phyloP scores from a whole-genome alignment of 2,113 vertebrate species.

The Cyprinodon brontotheroides region DNA sequence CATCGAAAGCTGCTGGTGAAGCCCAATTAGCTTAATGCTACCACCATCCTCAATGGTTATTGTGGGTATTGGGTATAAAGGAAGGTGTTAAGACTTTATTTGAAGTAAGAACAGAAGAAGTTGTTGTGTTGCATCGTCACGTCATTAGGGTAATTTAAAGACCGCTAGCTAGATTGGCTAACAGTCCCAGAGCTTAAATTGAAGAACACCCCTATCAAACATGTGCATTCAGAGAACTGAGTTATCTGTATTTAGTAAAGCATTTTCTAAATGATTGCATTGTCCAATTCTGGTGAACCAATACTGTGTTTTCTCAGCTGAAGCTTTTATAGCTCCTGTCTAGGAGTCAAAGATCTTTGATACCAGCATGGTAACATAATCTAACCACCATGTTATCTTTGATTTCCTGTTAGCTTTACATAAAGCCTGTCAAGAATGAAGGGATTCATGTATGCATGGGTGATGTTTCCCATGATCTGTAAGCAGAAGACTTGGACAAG shows the following conservation, averaged over 20 bases:
- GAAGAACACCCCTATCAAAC: background rate
- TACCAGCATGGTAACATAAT: background rate
- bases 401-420: background rate
- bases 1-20: background rate
- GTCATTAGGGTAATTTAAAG: too few species aligned
- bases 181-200: background rate
- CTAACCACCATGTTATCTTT: background rate
- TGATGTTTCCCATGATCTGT: slow-evolving; percentile 43
- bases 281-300: background rate
- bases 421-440: background rate
- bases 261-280: background rate
- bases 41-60: background rate
- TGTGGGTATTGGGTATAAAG: background rate
- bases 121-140: background rate
- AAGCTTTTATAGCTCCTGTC: too few species aligned
- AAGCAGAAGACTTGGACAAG: slow-evolving; percentile 54
- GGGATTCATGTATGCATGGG: slow-evolving; percentile 24
- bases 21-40: background rate
- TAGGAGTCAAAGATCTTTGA: background rate
- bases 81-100: background rate
- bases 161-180: background rate
- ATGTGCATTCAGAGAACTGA: background rate
- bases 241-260: too few species aligned
- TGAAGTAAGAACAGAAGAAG: background rate
- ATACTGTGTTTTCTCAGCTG: background rate